Percentiles rank a stretch among this genome's conserved stretches.
phyloP scores from a whole-genome alignment of 2,113 vertebrate genomes.

The Hoplias malabaricus region DNA sequence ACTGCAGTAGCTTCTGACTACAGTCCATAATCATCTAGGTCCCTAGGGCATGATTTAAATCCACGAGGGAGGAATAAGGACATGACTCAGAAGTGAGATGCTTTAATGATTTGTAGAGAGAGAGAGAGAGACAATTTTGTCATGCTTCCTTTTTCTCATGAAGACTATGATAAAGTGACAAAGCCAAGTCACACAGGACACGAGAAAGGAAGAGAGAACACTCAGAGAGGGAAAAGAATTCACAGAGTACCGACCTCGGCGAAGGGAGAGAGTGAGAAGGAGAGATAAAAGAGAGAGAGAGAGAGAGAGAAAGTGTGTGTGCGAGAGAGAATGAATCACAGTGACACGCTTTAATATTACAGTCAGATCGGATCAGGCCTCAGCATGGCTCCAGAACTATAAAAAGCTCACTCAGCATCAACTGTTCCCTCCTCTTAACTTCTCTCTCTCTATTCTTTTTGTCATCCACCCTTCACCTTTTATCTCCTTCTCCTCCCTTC shows the following conservation, averaged over 20 bases:
- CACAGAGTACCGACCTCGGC: not conserved
- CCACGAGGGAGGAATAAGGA: not conserved
- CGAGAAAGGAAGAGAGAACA: slow-evolving; percentile 36
- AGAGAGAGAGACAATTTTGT: not conserved
- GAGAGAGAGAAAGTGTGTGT: not conserved
- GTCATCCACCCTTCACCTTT: slow-evolving; percentile 19
- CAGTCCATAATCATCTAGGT: not conserved
- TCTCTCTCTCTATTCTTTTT: slow-evolving; percentile 29
- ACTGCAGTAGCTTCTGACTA: too few relatives aligned
- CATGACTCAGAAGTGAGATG: not conserved
- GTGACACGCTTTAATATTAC: slow-evolving; percentile 48
- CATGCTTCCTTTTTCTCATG: not conserved
- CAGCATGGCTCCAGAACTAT: slow-evolving; percentile 25
- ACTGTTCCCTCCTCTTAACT: slow-evolving; percentile 35
- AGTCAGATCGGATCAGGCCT: slow-evolving; percentile 54
- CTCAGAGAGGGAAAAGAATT: slow-evolving; percentile 20
- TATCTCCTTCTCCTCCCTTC: slow-evolving; percentile 25
- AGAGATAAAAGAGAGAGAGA: not conserved
- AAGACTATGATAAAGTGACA: not conserved
- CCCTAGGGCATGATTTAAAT: not conserved
- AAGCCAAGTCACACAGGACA: slow-evolving; percentile 4
- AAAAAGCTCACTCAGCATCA: slow-evolving; percentile 42
- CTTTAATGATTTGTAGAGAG: not conserved
- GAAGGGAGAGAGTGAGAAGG: slow-evolving; percentile 4
- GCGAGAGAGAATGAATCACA: slow-evolving; percentile 51